Evolutionary conservation across 1,140 invertebrate species (phyloP).

Genomic region (Leptinotarsa lineolata): DNA sequence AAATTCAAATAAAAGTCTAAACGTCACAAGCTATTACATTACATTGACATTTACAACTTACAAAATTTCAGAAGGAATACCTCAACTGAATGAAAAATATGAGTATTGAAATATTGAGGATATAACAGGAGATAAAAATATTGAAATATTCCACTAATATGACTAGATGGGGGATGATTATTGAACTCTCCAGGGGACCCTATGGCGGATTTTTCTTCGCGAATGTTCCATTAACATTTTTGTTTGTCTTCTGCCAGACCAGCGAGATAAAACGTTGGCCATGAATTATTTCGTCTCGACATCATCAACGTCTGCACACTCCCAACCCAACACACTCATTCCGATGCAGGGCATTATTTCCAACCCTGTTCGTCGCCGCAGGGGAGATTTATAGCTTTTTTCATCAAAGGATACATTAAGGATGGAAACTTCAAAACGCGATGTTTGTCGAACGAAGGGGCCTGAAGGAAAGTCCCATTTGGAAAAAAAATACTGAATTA

Average conservation of each 20-base stretch:
- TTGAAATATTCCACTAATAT: too few species aligned
- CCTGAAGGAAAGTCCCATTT: neutral
- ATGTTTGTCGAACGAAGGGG: constrained; percentile 4
- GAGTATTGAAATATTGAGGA: too few species aligned
- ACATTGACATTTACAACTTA: too few species aligned
- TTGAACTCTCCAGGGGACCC: too few species aligned
- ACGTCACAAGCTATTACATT: too few species aligned
- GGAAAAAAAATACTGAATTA: too few species aligned
- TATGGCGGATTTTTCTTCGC: neutral
- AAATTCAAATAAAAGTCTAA: too few species aligned
- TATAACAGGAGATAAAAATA: too few species aligned
- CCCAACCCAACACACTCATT: constrained; percentile 10
- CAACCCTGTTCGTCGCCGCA: constrained; percentile 14
- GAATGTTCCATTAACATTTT: neutral
- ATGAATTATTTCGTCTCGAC: constrained; percentile 16
- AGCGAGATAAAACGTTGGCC: neutral
- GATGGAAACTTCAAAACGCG: constrained; percentile 20
- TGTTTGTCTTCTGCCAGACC: neutral
- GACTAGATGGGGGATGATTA: too few species aligned
- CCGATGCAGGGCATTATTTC: constrained; percentile 11
- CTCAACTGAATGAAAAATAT: too few species aligned
- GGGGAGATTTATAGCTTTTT: constrained; percentile 19
- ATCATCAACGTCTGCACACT: constrained; percentile 18
- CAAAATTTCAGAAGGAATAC: too few species aligned
- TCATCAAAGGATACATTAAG: constrained; percentile 21